Percentiles rank a stretch among this genome's conserved stretches.
Conservation (phyloP, 2,797 vertebrate species). For the Ibycter americanus region DNA sequence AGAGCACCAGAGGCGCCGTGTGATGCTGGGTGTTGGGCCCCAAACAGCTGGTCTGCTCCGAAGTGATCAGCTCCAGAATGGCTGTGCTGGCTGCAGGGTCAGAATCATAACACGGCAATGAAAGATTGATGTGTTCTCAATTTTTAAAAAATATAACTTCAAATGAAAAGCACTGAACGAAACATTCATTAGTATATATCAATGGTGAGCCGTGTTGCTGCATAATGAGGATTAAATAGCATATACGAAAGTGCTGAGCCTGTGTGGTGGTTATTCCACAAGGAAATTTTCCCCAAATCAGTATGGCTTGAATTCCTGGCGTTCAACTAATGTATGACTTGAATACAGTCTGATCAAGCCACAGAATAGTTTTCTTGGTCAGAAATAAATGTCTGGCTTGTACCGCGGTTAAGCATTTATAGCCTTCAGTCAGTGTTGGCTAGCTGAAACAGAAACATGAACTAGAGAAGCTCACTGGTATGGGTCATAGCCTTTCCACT, state of each 20-base stretch:
- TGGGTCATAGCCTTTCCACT: neutral
- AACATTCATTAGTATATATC: neutral
- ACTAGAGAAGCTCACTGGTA: neutral
- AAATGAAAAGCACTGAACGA: neutral
- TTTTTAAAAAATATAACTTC: neutral
- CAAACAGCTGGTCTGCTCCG: neutral
- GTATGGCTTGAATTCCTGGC: neutral
- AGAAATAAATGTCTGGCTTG: neutral
- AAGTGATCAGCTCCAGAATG: neutral
- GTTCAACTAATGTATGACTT: neutral
- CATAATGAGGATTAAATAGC: neutral
- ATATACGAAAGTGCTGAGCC: neutral
- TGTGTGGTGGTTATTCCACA: neutral
- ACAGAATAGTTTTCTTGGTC: neutral
- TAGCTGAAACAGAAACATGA: neutral
- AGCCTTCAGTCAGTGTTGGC: neutral
- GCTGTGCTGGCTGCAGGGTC: neutral
- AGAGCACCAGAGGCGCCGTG: fast-evolving
- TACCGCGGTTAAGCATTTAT: neutral
- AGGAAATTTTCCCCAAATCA: neutral
- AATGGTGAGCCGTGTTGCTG: neutral
- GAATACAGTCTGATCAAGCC: neutral
- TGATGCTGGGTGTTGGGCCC: neutral
- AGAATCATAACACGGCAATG: neutral
- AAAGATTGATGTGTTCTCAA: neutral